These are phyloP conservation scores for Congeria kusceri DNA, from an alignment of 2,888 invertebrate species.

Conservation along the genomic window DNA sequence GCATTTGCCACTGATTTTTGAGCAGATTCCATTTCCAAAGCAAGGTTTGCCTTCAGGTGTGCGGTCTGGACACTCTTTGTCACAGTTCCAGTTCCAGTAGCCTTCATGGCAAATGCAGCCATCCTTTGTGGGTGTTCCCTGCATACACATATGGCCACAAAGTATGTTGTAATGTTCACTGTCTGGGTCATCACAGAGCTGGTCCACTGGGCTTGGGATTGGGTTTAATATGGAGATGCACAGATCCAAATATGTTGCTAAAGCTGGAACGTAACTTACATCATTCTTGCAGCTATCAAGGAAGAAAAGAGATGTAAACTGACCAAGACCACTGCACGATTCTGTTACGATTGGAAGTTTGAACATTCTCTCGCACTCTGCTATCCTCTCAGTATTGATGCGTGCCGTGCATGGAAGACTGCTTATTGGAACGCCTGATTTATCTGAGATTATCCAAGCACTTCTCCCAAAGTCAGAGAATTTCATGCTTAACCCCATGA, in stretches of 20 bases:
- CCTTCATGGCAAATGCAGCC: slow-evolving; percentile 61
- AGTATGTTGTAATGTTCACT: slow-evolving; percentile 50
- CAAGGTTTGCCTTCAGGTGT: slow-evolving; percentile 44
- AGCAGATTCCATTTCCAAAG: slow-evolving; percentile 64
- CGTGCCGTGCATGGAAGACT: neutral
- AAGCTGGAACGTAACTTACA: slow-evolving; percentile 52
- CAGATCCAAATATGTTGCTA: slow-evolving; percentile 55
- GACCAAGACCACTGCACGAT: slow-evolving; percentile 42
- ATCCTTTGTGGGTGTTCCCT: slow-evolving; percentile 40
- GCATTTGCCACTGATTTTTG: slow-evolving; percentile 58
- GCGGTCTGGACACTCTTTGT: slow-evolving; percentile 52
- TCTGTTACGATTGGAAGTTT: slow-evolving; percentile 8
- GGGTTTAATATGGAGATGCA: slow-evolving; percentile 59
- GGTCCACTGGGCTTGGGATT: slow-evolving; percentile 44
- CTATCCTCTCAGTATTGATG: slow-evolving; percentile 5
- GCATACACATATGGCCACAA: slow-evolving; percentile 63
- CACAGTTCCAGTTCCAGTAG: slow-evolving; percentile 64
- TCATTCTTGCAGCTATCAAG: slow-evolving; percentile 40
- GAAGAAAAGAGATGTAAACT: slow-evolving; percentile 27
- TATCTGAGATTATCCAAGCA: slow-evolving; percentile 46
- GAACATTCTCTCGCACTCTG: slow-evolving; percentile 32
- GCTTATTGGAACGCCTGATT: slow-evolving; percentile 13
- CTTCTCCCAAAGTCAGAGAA: slow-evolving; percentile 28
- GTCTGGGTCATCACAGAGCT: slow-evolving; percentile 59
- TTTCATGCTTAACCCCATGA: slow-evolving; percentile 28